Base-by-base conservation (phyloP, 2,888 invertebrate genomes). In the Sphaeridia pumilis region DNA sequence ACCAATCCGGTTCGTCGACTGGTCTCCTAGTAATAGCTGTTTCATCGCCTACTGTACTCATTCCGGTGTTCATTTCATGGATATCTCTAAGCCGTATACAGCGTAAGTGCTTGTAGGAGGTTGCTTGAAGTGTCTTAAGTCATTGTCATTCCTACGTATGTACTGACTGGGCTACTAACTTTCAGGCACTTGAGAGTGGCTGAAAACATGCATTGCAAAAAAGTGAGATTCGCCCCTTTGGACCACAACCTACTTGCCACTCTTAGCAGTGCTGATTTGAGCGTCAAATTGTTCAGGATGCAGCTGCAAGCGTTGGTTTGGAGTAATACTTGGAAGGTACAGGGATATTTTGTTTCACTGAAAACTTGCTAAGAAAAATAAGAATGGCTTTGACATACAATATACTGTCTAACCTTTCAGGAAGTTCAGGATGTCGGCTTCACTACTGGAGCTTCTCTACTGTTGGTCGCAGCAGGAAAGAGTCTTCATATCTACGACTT, bases 1-100 rank as follows among this genome's bases (percentile, higher is more conserved):
- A 46, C 80, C 83, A 1, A 68, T 85, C 14, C 75, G 78, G 67
- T 75, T 77, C 35, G 80, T 80, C 3, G 83, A 85, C 69, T 86
- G 85, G 85, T 76, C 79, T 17, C 74, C 77, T 3, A 76, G 73
- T 48, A 78, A 83, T 69, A 73, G 75, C 45, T 71, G 78, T 48
- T 61, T 67, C 35, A 75, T 85, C 14, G 79, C 46, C 17, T 31
- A 49, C 21, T 53, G 50, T 12, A 52, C 56, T 14, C 44, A 50
- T 20, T 76, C 75, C 64, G 74, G 75, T 25, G 60, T 57, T 1
- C 45, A 51, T 25, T 20, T 58, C 20, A 46, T 56, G 34, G 54
- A 56, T 43, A 41, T 53, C n/a, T 43, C 56, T 1, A 43, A 53
- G 14, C 49, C 50, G 2, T 54, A 56, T 28, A 46, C 51, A n/a